A percentile compares a stretch with the other conserved stretches of the same genome.
These are phyloP conservation scores for Teleogryllus occipitalis DNA, from an alignment of 1,140 invertebrate genomes.

Conservation along the genomic window DNA sequence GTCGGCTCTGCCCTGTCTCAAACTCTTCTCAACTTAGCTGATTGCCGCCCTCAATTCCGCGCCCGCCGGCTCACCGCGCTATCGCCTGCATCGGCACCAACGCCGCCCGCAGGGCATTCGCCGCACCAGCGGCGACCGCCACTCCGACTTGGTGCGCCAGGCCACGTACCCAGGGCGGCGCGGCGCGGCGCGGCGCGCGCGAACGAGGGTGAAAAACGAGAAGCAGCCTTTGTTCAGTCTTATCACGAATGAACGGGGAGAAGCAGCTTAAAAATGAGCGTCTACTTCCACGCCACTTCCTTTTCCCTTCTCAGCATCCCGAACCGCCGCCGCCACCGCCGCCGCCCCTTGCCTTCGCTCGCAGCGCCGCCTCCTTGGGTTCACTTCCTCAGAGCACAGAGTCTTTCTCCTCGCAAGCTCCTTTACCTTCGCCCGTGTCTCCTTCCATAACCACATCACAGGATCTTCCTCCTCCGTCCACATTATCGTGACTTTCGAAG, in stretches of 20 bases:
- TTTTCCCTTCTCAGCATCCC: neutral
- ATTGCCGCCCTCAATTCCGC: neutral
- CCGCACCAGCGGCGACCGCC: neutral
- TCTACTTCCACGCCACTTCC: neutral
- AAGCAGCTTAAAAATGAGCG: neutral
- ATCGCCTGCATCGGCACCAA: neutral
- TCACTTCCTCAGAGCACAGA: too few species aligned
- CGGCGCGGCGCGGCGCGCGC: too few species aligned
- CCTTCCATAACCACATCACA: too few species aligned
- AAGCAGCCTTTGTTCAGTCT: neutral
- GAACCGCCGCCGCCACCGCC: neutral
- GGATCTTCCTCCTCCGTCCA: too few species aligned
- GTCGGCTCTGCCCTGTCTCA: neutral
- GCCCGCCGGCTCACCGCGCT: neutral
- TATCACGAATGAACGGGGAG: neutral
- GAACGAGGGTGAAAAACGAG: neutral
- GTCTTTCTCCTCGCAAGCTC: too few species aligned
- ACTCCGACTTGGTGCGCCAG: neutral
- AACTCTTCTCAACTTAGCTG: neutral
- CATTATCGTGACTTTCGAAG: too few species aligned
- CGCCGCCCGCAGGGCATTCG: neutral
- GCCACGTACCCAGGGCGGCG: neutral
- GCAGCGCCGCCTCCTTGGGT: too few species aligned
- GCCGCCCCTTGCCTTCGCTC: neutral
- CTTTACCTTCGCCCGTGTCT: too few species aligned